These are phyloP conservation scores for Cacatua alba DNA, from an alignment of 2,113 vertebrate genomes.

Conservation along the genomic window DNA sequence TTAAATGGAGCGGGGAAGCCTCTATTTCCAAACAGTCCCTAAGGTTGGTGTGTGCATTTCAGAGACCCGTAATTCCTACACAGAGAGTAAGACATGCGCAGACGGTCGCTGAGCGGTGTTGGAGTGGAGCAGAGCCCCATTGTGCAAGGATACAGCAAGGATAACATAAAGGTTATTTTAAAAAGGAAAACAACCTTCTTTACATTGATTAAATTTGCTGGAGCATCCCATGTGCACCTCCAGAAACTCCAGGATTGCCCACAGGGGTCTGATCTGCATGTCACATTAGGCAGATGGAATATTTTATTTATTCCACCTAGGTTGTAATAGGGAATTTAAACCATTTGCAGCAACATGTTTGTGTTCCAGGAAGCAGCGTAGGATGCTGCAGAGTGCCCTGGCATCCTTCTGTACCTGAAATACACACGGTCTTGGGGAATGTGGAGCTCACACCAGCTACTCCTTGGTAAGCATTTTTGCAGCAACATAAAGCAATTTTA, in stretches of 20 bases:
- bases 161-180: slow-evolving; percentile 63
- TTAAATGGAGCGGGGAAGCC: background rate
- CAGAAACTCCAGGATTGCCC: slow-evolving; percentile 41
- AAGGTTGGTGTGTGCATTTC: background rate
- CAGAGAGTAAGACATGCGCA: too few species aligned
- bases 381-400: background rate
- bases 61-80: fast-evolving
- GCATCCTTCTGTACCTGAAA: background rate
- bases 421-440: fast-evolving
- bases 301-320: slow-evolving; percentile 66
- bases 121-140: background rate
- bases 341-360: slow-evolving; percentile 26
- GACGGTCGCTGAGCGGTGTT: fast-evolving
- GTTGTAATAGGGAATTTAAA: slow-evolving; percentile 52
- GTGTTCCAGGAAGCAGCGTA: background rate
- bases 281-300: slow-evolving; percentile 70
- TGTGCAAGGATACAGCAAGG: background rate
- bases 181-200: slow-evolving; percentile 60
- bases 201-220: slow-evolving; percentile 66
- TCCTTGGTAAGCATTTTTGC: background rate
- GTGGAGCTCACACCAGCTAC: background rate
- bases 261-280: slow-evolving; percentile 65
- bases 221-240: slow-evolving; percentile 55
- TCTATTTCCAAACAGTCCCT: background rate
- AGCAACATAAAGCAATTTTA: too few species aligned